Evolutionary conservation across 2,113 vertebrate species (phyloP).

Genomic region (Pygoscelis adeliae): DNA sequence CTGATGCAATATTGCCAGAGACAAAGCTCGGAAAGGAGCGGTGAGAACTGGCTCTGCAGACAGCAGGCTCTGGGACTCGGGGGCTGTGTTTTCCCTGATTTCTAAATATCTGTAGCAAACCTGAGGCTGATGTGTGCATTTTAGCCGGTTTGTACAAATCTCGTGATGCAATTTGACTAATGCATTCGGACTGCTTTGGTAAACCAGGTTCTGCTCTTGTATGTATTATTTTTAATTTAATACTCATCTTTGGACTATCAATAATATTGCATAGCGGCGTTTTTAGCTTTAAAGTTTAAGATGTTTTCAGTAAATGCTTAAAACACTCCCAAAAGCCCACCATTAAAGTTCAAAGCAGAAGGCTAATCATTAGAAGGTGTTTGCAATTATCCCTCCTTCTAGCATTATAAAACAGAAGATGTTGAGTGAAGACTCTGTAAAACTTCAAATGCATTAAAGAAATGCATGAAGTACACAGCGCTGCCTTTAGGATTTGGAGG

Average conservation of each 20-base stretch:
- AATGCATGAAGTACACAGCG: not conserved
- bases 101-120: not conserved
- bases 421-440: not conserved
- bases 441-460: not conserved
- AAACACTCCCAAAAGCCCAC: not conserved
- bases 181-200: not conserved
- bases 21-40: not conserved
- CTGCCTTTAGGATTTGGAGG: not conserved
- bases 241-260: not conserved
- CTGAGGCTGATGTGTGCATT: not conserved
- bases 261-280: not conserved
- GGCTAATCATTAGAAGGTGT: conserved; percentile 20
- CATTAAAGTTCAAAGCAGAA: conserved; percentile 38
- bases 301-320: conserved; percentile 23
- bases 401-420: not conserved
- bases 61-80: not conserved
- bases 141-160: not conserved
- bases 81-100: not conserved
- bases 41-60: not conserved
- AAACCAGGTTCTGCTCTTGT: not conserved
- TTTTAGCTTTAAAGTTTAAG: not conserved
- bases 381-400: conserved; percentile 3
- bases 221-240: not conserved
- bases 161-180: not conserved
- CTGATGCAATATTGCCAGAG: conserved; percentile 6